phyloP scores from a whole-genome alignment of 2,888 invertebrate genomes.

The Arctia plantaginis region DNA sequence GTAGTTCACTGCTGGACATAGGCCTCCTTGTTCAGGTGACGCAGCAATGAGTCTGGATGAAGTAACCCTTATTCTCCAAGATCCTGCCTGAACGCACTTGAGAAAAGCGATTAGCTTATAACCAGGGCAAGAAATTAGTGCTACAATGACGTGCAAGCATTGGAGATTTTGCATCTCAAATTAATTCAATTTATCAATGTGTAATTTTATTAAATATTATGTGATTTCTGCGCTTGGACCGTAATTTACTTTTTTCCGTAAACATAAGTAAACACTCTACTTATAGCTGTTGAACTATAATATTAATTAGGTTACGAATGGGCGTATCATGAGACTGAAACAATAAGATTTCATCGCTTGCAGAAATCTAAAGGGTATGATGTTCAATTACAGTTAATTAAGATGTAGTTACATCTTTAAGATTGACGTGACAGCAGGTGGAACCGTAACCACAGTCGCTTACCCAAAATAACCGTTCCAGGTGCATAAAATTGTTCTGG shows the following conservation, averaged over 20 bases:
- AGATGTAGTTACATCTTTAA: not conserved
- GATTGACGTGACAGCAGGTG: not conserved
- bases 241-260: too few species aligned
- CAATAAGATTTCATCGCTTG: too few species aligned
- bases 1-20: too few species aligned
- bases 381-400: not conserved
- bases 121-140: constrained; percentile 49
- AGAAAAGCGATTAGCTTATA: constrained; percentile 53
- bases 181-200: too few species aligned
- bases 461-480: not conserved
- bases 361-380: not conserved
- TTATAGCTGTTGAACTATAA: too few species aligned
- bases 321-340: not conserved
- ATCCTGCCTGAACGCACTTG: constrained; percentile 36
- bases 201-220: too few species aligned
- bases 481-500: not conserved
- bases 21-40: too few species aligned
- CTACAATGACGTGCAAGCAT: too few species aligned
- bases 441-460: not conserved
- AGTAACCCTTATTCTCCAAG: constrained; percentile 31
- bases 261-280: too few species aligned
- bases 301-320: too few species aligned
- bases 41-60: constrained; percentile 48
- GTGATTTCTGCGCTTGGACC: too few species aligned
- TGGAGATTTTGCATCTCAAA: too few species aligned